Evolutionary conservation across 2,888 invertebrate species (phyloP).

Genomic region (Mimas tiliae): DNA sequence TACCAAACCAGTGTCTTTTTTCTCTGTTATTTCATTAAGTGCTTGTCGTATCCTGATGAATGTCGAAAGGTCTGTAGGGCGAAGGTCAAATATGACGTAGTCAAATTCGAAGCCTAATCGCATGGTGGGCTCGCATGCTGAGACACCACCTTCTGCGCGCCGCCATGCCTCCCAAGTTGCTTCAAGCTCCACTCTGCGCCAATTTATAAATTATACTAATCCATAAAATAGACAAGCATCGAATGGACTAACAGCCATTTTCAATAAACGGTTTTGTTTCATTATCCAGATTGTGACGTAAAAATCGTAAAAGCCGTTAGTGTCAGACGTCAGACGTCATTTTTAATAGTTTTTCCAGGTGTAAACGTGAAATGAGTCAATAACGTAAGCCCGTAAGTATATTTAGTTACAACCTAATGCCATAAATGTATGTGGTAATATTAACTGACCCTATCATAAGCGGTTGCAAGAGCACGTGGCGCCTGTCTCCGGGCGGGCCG

Average conservation of each 20-base stretch:
- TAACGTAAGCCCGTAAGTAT: too few species aligned
- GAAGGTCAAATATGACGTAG: conserved; percentile 53
- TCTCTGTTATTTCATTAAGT: background rate
- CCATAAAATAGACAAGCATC: background rate
- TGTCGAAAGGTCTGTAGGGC: conserved; percentile 57
- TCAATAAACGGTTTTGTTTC: too few species aligned
- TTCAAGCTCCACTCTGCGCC: conserved; percentile 52
- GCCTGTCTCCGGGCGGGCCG: conserved; percentile 50
- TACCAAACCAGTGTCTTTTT: background rate
- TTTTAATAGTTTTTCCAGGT: too few species aligned
- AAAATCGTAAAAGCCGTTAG: too few species aligned
- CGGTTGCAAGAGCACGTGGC: conserved; percentile 63
- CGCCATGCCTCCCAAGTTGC: conserved; percentile 72
- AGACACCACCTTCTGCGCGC: conserved; percentile 52
- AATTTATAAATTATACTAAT: background rate
- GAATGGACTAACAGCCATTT: too few species aligned
- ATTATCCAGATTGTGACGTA: too few species aligned
- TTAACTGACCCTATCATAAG: conserved; percentile 63
- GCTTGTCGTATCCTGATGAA: conserved; percentile 37
- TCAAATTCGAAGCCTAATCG: conserved; percentile 57
- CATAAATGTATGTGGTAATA: too few species aligned
- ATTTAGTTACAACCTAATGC: too few species aligned
- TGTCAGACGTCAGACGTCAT: too few species aligned
- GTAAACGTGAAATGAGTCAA: too few species aligned
- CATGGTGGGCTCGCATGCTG: conserved; percentile 50